These are phyloP conservation scores for Ganaspis brasiliensis DNA, from an alignment of 2,888 invertebrate species.

Conservation along the genomic window DNA sequence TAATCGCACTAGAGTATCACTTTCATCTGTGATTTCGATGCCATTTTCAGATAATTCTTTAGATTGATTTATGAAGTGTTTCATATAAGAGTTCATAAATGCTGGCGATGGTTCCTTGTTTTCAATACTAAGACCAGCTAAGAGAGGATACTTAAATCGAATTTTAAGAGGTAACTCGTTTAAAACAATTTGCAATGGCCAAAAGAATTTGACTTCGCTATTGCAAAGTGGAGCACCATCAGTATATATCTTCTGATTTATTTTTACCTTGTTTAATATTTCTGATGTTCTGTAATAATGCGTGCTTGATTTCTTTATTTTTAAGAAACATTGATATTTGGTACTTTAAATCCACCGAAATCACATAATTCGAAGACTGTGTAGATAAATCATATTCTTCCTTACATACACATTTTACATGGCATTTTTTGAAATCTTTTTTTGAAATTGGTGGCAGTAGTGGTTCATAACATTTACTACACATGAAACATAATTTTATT, in stretches of 20 bases:
- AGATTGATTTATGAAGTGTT: conserved; percentile 36
- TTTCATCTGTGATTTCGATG: conserved; percentile 36
- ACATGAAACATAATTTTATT: conserved; percentile 31
- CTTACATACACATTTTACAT: conserved; percentile 4
- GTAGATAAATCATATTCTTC: conserved; percentile 39
- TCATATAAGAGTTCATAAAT: conserved; percentile 3
- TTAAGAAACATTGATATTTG: conserved; percentile 16
- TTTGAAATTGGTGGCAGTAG: conserved; percentile 34
- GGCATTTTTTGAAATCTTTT: conserved; percentile 37
- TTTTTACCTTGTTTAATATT: conserved; percentile 3
- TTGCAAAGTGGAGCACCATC: not conserved
- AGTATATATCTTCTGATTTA: conserved; percentile 10
- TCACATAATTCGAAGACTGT: conserved; percentile 18
- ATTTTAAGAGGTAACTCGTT: not conserved
- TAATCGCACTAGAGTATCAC: conserved; percentile 43
- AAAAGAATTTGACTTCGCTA: not conserved
- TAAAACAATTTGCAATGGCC: not conserved
- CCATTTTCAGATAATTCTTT: conserved; percentile 44
- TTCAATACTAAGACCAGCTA: not conserved
- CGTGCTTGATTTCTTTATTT: conserved; percentile 25
- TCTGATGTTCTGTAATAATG: conserved; percentile 20
- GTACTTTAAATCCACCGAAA: conserved; percentile 34
- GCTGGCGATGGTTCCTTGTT: not conserved
- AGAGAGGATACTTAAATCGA: conserved; percentile 2
- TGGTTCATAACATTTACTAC: conserved; percentile 21